These are phyloP conservation scores for Lasiurus borealis DNA, from an alignment of 2,113 vertebrate species.

Conservation along the genomic window DNA sequence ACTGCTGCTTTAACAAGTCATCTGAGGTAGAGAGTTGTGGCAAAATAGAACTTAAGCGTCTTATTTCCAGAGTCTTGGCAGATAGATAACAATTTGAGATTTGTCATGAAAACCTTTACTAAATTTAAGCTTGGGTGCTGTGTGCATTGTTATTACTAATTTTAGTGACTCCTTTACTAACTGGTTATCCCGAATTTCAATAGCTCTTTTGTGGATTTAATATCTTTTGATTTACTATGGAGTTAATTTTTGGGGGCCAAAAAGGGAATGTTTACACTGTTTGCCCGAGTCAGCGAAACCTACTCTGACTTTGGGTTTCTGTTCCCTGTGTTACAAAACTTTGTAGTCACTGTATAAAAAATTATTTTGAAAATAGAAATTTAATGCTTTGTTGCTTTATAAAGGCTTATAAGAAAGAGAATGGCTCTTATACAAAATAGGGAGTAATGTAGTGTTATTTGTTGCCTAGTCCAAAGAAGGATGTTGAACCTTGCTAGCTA, in stretches of 20 bases:
- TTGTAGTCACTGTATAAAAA: conserved; percentile 12
- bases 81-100: conserved; percentile 53
- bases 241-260: conserved; percentile 47
- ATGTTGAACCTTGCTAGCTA: neutral
- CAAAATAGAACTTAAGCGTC: conserved; percentile 45
- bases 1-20: conserved; percentile 6
- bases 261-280: conserved; percentile 29
- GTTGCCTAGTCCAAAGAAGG: conserved; percentile 12
- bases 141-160: neutral
- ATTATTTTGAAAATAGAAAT: conserved; percentile 41
- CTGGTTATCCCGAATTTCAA: conserved; percentile 2
- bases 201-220: conserved; percentile 16
- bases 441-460: neutral
- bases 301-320: conserved; percentile 30
- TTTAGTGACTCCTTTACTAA: neutral
- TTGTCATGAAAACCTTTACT: conserved; percentile 55
- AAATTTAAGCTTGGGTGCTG: neutral
- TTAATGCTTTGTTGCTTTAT: neutral
- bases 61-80: conserved; percentile 51
- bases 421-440: neutral
- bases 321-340: conserved; percentile 27
- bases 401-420: conserved; percentile 30
- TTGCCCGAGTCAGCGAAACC: conserved; percentile 39
- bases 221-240: neutral
- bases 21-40: conserved; percentile 22